Base-by-base conservation (phyloP, 92 coral and sea anemone genomes). In the Hydrozoanthus gracilis region DNA sequence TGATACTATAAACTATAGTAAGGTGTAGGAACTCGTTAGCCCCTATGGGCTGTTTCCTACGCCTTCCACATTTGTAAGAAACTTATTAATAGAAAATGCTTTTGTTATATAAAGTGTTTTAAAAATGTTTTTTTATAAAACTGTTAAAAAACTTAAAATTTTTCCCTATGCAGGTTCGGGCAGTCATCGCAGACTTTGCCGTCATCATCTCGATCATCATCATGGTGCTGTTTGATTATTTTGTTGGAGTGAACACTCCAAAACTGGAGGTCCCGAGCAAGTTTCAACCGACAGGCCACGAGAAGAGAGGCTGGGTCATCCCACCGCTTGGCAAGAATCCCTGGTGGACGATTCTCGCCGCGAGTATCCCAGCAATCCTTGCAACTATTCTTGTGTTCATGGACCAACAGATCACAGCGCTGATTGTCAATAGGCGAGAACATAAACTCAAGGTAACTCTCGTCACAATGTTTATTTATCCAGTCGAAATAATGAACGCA, bases 351-450 rank as follows among this genome's bases (percentile, higher is more conserved):
- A 95, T 96, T 50, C 82, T 91, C n/a, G 99, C 99, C 7, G 99
- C 99, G 5, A 77, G 87, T 56, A 93, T 96, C 65, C 99, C 99
- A 51, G 99, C 99, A 10, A 27, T 96, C 14, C 92, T 96, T 6
- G 98, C 98, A 39, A 96, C 99, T 14, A 96, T 96, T 73, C 73
- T 96, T 55, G 99, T 96, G 69, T 96, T 96, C 66, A 96, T 96
- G 99, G 99, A 96, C 89, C 99, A 96, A 83, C 99, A 96, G 78
- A 96, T 96, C 67, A 96, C 99, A 46, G 99, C 98, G 10, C 93
- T 96, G 77, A 96, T 96, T 47, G 98, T 96, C 44, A 96, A 96
- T 88, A 96, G 98, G 88, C 77, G 99, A 77, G 99, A 96, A 79
- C 99, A 96, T 76, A 96, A 96, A 58, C 88, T 96, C 8, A 96